Evolutionary conservation across 2,113 vertebrate species (phyloP), one percentile per base, ranked within the genome.

Genomic region (Cromileptes altivelis): DNA sequence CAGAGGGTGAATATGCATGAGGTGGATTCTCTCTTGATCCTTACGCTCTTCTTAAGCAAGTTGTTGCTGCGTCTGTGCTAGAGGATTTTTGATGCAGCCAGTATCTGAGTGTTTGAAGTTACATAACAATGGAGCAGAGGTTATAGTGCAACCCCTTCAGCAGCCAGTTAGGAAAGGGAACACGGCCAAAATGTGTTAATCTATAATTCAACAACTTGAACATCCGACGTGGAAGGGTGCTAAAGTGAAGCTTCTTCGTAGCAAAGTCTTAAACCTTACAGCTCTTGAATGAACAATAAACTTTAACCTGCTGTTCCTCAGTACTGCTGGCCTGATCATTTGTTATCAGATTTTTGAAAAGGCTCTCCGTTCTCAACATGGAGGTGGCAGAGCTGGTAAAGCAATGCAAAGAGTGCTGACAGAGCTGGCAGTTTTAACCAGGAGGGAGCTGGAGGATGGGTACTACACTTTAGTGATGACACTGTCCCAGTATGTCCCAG

Each of bases 281-380:
- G 37, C 27, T 55, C 23, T 60, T 33, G 1, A 71, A 52, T 42
- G 25, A 81, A 74, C 40, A 72, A 68, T 55, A 37, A 23, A 30
- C 23, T 71, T 33, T 45, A 62, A 70, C 37, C 47, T 75, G 15
- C 33, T 70, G 58, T 70, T 42, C 42, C 47, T 61, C 14, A 56
- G 55, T 72, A 27, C 7, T 63, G 15, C 53, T 60, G 62, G 5
- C 55, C 23, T 40, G 71, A 72, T 85, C 74, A 81, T 67, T 70
- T 72, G 7, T 53, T 69, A 55, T 75, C 40, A 64, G 8, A 69
- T 68, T 52, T 61, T 72, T 55, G 74, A 74, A 77, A 3, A 49
- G 33, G 33, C 33, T 37, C 33, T 37, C 33, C 6, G 1, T 37
- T 37, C 6, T 37, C 33, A 37, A 37, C 33, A 37, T 37, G 33